phyloP scores from a whole-genome alignment of 2,797 vertebrate species.

The Diplodus puntazzo region DNA sequence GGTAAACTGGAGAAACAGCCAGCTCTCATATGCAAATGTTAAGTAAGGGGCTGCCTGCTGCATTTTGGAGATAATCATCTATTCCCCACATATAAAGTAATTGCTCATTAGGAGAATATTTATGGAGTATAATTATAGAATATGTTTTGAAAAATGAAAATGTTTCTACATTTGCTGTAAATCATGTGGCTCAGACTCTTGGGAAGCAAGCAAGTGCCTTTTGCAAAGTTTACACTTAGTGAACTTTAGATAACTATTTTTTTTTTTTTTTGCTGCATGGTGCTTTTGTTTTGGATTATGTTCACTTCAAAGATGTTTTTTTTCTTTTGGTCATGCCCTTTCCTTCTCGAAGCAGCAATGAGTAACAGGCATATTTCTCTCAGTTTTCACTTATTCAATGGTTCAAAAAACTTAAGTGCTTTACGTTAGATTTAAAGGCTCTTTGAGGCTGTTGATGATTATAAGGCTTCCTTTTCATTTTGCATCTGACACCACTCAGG shows the following conservation, averaged over 20 bases:
- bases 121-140: not conserved
- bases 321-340: not conserved
- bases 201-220: not conserved
- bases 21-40: not conserved
- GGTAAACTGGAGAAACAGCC: not conserved
- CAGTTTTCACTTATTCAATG: not conserved
- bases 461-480: not conserved
- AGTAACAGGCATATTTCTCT: not conserved
- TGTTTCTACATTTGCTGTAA: not conserved
- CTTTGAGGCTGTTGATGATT: not conserved
- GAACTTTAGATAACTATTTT: slow-evolving; percentile 9
- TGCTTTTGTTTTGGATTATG: slow-evolving; percentile 17
- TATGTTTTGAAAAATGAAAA: not conserved
- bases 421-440: not conserved
- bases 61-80: not conserved
- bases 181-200: not conserved
- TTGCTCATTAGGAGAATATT: not conserved
- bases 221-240: not conserved
- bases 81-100: not conserved
- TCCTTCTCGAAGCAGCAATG: not conserved
- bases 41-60: not conserved
- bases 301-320: slow-evolving; percentile 4
- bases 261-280: not conserved
- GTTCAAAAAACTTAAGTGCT: not conserved
- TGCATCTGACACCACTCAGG: not conserved